A percentile compares a stretch with the other conserved stretches of the same genome.
phyloP scores from a whole-genome alignment of 2,113 vertebrate genomes.

The Trichomycterus rosablanca region DNA sequence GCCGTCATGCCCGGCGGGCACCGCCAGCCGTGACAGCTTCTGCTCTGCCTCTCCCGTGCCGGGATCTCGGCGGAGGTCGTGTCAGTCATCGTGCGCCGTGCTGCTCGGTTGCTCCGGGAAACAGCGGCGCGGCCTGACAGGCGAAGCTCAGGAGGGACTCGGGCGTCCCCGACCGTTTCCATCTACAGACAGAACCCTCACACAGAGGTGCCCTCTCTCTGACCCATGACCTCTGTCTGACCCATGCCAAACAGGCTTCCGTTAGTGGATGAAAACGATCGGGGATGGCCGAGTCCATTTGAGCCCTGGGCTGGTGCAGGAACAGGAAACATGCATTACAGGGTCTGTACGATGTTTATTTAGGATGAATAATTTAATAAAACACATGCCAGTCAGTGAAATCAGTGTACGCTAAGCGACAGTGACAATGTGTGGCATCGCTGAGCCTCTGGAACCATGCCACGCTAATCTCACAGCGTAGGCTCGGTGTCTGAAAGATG shows the following conservation, averaged over 20 bases:
- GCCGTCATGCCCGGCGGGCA: slow-evolving; percentile 23
- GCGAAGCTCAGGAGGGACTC: slow-evolving; percentile 34
- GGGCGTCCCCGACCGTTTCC: no score
- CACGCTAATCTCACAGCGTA: no score
- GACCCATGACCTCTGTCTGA: slow-evolving; percentile 40
- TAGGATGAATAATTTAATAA: no score
- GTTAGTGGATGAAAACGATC: slow-evolving; percentile 22
- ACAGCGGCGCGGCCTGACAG: slow-evolving; percentile 33
- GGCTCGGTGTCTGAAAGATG: no score
- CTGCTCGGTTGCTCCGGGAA: slow-evolving; percentile 29
- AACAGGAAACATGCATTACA: slow-evolving; percentile 18
- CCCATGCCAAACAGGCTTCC: slow-evolving; percentile 44
- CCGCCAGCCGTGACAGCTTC: slow-evolving; percentile 22
- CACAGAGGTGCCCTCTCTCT: slow-evolving; percentile 30
- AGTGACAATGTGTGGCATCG: no score
- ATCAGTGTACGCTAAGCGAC: no score
- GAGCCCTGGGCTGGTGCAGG: no score
- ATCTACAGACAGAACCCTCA: no score
- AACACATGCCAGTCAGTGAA: no score
- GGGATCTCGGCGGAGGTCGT: slow-evolving; percentile 17
- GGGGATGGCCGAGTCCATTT: slow-evolving; percentile 37
- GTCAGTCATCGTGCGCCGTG: slow-evolving; percentile 38
- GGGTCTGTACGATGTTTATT: no score
- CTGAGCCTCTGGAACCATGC: not conserved
- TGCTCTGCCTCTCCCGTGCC: slow-evolving; percentile 14